These are phyloP conservation scores for Trachymyrmex cornetzi DNA, from an alignment of 1,140 invertebrate species.

Conservation along the genomic window DNA sequence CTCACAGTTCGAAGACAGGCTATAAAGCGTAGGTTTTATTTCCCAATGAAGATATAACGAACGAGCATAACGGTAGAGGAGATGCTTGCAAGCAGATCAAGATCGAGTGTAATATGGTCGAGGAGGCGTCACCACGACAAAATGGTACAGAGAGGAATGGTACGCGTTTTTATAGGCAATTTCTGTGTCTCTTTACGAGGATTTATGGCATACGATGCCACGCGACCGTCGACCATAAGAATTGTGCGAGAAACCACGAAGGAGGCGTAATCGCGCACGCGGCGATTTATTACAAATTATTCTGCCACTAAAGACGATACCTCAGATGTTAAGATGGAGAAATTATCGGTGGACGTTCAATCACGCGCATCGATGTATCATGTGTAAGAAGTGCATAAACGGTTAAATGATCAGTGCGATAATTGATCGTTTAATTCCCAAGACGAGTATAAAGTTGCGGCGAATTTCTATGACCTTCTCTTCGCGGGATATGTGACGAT, in stretches of 20 bases:
- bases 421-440: conserved; percentile 42
- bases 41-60: conserved; percentile 63
- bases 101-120: conserved; percentile 28
- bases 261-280: conserved; percentile 40
- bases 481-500: background rate
- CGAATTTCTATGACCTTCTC: background rate
- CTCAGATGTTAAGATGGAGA: conserved; percentile 31
- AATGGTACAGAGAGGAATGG: background rate
- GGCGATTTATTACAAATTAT: conserved; percentile 49
- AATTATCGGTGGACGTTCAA: conserved; percentile 28
- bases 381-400: background rate
- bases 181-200: conserved; percentile 31
- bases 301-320: conserved; percentile 4
- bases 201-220: conserved; percentile 63
- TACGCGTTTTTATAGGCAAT: conserved; percentile 49
- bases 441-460: background rate
- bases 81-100: conserved; percentile 35
- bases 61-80: conserved; percentile 54
- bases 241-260: conserved; percentile 5
- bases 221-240: conserved; percentile 37
- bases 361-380: conserved; percentile 17
- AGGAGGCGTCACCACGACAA: conserved; percentile 14
- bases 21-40: conserved; percentile 56
- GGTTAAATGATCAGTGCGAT: background rate
- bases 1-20: background rate